Evolutionary conservation across 1,140 invertebrate species (phyloP), one percentile per base, ranked within the genome.

Genomic region (Atopsyche davidsoni): DNA sequence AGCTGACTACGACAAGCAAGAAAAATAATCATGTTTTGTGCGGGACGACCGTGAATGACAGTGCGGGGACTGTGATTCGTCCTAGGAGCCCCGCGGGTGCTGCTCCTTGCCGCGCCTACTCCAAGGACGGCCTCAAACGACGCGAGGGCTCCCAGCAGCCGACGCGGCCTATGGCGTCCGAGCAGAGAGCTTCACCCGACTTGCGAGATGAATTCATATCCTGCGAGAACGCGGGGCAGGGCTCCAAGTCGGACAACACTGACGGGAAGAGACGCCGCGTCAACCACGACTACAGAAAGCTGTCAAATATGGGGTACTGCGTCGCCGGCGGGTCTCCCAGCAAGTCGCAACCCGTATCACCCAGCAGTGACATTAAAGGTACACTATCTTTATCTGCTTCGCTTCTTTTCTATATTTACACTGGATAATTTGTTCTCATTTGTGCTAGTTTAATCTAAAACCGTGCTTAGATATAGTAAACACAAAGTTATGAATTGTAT

Each of bases 201-300:
- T 2, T 3, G 38, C 46, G 46, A 3, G 46, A 49, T 2, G 24
- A n/a, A 49, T 41, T 49, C 46, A 25, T 41, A 14, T 18, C 24
- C 22, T 21, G 10, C 38, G 18, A 28, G 14, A 28, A 28, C 24
- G 24, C 24, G 6, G 24, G n/a, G 24, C 24, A 7, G 24, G 6
- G n/a, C 24, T 28, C 24, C n/a, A 7, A 6, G 24, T n/a, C 24
- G 24, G n/a, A 28, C 24, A 28, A 28, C 6, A 28, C 24, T 6
- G 24, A 7, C 35, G 52, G 53, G 50, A 72, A 73, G 55, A 65
- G 72, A 47, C 68, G 70, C 42, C 64, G 70, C 57, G 59, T 69
- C 58, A 67, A 55, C 60, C 66, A 70, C 49, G 67, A 70, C 53
- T 63, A 65, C 57, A 64, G 64, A 62, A 71, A 68, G 63, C 67